phyloP scores from a whole-genome alignment of 1,140 invertebrate genomes.

The Planococcus citri region DNA sequence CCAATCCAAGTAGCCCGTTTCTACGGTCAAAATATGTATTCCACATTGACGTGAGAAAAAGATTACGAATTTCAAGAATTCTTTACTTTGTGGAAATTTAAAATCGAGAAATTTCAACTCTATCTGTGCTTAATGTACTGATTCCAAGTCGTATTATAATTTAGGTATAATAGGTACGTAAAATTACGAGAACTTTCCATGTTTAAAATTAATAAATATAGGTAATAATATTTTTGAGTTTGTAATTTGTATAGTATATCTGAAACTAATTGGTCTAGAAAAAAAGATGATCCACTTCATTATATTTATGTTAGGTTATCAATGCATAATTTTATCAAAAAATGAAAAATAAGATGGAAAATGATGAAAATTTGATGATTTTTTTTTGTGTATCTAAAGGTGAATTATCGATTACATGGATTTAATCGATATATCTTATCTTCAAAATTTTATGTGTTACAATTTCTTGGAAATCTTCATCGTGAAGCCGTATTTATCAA shows the following conservation, averaged over 20 bases:
- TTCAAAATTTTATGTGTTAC: not conserved
- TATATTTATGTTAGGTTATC: too few relatives aligned
- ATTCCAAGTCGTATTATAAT: too few relatives aligned
- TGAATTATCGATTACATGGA: not conserved
- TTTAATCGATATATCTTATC: not conserved
- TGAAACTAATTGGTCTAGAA: too few relatives aligned
- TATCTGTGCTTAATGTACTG: not conserved
- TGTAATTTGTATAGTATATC: too few relatives aligned
- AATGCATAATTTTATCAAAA: not conserved
- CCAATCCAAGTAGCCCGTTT: too few relatives aligned
- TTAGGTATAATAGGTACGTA: too few relatives aligned
- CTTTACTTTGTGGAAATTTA: not conserved
- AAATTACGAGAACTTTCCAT: too few relatives aligned
- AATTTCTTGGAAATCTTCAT: not conserved
- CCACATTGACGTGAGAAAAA: too few relatives aligned
- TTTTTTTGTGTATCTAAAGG: not conserved
- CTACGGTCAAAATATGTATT: too few relatives aligned
- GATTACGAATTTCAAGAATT: not conserved
- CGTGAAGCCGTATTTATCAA: not conserved
- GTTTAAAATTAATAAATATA: too few relatives aligned
- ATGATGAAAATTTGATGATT: not conserved
- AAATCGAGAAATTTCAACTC: not conserved
- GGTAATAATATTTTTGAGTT: too few relatives aligned
- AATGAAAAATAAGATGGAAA: not conserved
- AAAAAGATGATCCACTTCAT: too few relatives aligned